Conservation (phyloP, 2,797 vertebrate species). For the Gadopsis bispinosus region DNA sequence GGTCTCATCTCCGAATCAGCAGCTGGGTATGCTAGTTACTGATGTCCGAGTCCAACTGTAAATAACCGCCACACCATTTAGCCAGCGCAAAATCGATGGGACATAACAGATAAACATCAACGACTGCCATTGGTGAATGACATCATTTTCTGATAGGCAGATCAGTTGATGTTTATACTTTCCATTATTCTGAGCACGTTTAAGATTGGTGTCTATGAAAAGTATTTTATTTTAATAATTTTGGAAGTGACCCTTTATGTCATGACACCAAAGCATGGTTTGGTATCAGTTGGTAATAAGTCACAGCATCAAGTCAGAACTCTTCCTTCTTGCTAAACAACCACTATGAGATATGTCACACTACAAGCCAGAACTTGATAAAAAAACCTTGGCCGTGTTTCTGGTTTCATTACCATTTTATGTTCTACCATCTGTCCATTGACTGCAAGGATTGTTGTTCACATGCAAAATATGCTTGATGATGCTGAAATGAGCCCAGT, state of each 20-base stretch:
- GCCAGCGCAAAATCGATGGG: no score
- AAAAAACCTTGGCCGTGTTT: slow-evolving; percentile 25
- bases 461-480: slow-evolving; percentile 23
- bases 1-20: no score
- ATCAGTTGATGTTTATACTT: not conserved
- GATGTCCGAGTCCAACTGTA: no score
- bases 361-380: slow-evolving; percentile 1
- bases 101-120: no score
- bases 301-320: no score
- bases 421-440: slow-evolving; percentile 43
- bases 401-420: slow-evolving; percentile 38
- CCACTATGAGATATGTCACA: slow-evolving; percentile 4
- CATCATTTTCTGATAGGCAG: no score
- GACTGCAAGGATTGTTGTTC: slow-evolving; percentile 5
- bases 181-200: not conserved
- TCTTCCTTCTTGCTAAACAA: not conserved
- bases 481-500: slow-evolving; percentile 12
- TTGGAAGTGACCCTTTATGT: not conserved
- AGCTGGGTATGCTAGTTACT: no score
- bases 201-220: not conserved
- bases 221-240: not conserved
- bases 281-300: not conserved
- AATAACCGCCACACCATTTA: no score
- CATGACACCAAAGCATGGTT: no score
- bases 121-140: no score